Conservation (phyloP, 2,888 invertebrate genomes). For the Petrolisthes cinctipes region DNA sequence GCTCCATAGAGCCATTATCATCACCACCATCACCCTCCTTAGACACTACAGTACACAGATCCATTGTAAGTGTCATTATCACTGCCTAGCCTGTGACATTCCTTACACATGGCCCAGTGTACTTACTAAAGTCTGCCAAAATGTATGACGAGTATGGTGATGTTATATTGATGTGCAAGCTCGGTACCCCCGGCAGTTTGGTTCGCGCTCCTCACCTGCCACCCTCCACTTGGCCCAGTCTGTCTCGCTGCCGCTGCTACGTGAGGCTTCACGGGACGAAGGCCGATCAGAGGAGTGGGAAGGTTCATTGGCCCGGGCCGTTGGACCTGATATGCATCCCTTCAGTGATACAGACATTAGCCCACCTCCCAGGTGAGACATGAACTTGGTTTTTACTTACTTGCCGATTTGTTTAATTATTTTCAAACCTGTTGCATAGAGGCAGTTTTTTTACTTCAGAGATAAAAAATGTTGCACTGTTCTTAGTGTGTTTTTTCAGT, state of each 20-base stretch:
- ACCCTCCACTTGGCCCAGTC: conserved; percentile 55
- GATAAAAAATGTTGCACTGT: not conserved
- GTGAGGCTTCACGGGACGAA: conserved; percentile 49
- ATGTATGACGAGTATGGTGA: too few species aligned
- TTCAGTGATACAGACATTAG: conserved; percentile 93
- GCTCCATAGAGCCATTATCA: too few species aligned
- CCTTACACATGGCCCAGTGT: too few species aligned
- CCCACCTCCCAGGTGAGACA: conserved; percentile 68
- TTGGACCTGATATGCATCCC: conserved; percentile 83
- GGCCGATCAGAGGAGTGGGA: conserved; percentile 61
- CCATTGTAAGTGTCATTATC: too few species aligned
- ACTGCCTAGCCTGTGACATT: too few species aligned
- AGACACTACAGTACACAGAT: too few species aligned
- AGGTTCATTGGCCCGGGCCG: conserved; percentile 63
- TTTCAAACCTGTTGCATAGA: not conserved
- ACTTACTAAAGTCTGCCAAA: too few species aligned
- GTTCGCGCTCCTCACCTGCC: conserved; percentile 48
- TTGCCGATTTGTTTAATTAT: too few species aligned
- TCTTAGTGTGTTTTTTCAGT: not conserved
- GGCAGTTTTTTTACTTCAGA: too few species aligned
- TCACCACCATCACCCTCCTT: too few species aligned
- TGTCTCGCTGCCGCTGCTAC: conserved; percentile 52
- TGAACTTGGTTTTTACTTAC: too few species aligned
- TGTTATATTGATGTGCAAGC: too few species aligned
- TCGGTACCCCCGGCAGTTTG: conserved; percentile 44